Conservation (phyloP, 1,140 invertebrate genomes). For the Lasioglossum baleicum region DNA sequence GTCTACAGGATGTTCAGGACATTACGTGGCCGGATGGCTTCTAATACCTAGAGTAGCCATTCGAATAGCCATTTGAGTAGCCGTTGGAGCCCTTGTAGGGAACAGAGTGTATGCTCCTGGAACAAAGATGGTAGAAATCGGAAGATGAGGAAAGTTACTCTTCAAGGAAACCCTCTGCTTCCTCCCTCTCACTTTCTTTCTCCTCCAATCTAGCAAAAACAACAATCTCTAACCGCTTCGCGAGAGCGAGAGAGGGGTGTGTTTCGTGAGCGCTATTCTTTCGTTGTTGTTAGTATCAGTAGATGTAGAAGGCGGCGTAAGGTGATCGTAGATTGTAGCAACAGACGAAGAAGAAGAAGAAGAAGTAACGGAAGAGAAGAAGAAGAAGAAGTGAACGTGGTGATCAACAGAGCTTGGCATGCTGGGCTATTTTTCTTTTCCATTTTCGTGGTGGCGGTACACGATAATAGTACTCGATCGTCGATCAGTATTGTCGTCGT, state of each 20-base stretch:
- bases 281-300: too few relatives aligned
- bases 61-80: conserved; percentile 80
- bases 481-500: conserved; percentile 26
- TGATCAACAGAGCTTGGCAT: conserved; percentile 36
- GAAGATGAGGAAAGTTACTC: conserved; percentile 72
- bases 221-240: conserved; percentile 40
- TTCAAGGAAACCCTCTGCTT: conserved; percentile 30
- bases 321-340: too few relatives aligned
- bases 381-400: not conserved
- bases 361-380: not conserved
- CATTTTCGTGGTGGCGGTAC: conserved; percentile 47
- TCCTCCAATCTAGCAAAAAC: conserved; percentile 42
- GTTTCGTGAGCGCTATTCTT: conserved; percentile 11
- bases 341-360: conserved; percentile 10
- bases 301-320: too few relatives aligned
- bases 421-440: conserved; percentile 25
- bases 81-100: conserved; percentile 80
- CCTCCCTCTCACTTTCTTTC: conserved; percentile 40
- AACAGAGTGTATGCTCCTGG: conserved; percentile 81
- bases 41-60: conserved; percentile 81
- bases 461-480: conserved; percentile 2
- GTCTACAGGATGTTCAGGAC: conserved; percentile 56
- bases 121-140: conserved; percentile 79
- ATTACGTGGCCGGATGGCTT: conserved; percentile 73
- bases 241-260: conserved; percentile 12